A percentile compares a stretch with the other conserved stretches of the same genome.
These are phyloP conservation scores for Paracanthobrama guichenoti DNA, from an alignment of 2,113 vertebrate genomes.

Conservation along the genomic window DNA sequence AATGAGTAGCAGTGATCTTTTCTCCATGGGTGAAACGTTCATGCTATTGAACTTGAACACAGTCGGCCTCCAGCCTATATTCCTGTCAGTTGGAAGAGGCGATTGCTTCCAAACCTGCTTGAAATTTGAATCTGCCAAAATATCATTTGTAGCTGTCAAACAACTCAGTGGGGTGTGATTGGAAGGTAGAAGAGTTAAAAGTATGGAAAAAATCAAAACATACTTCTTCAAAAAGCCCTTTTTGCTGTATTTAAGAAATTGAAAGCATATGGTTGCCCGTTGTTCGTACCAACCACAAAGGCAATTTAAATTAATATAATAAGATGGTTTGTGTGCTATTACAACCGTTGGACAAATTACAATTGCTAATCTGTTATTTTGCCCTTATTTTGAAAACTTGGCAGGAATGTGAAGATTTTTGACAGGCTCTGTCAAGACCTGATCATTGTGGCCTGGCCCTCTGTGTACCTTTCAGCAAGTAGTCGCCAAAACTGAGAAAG, in stretches of 20 bases:
- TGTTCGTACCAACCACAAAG: conserved; percentile 65
- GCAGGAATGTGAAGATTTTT: conserved; percentile 23
- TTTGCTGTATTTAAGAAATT: conserved; percentile 68
- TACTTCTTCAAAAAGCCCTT: conserved; percentile 67
- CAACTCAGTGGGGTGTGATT: conserved; percentile 51
- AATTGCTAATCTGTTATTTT: conserved; percentile 74
- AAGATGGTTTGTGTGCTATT: conserved; percentile 66
- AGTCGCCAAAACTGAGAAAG: conserved; percentile 47
- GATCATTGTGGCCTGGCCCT: conserved; percentile 22
- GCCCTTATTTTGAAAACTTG: conserved; percentile 57
- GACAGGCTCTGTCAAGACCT: conserved; percentile 45
- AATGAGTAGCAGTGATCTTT: conserved; percentile 11
- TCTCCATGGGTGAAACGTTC: conserved; percentile 33
- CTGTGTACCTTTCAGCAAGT: background rate
- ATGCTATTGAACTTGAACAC: conserved; percentile 32
- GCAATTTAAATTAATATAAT: conserved; percentile 65
- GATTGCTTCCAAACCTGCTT: conserved; percentile 52
- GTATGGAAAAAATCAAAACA: conserved; percentile 62
- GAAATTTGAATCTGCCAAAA: conserved; percentile 67
- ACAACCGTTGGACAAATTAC: conserved; percentile 76
- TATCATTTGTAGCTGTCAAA: conserved; percentile 72
- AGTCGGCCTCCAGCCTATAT: conserved; percentile 26
- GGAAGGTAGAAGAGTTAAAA: conserved; percentile 59
- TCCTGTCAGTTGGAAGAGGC: conserved; percentile 65
- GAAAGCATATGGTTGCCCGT: conserved; percentile 71